These are phyloP conservation scores for Atrichornis clamosus DNA, from an alignment of 2,113 vertebrate species.

Conservation along the genomic window DNA sequence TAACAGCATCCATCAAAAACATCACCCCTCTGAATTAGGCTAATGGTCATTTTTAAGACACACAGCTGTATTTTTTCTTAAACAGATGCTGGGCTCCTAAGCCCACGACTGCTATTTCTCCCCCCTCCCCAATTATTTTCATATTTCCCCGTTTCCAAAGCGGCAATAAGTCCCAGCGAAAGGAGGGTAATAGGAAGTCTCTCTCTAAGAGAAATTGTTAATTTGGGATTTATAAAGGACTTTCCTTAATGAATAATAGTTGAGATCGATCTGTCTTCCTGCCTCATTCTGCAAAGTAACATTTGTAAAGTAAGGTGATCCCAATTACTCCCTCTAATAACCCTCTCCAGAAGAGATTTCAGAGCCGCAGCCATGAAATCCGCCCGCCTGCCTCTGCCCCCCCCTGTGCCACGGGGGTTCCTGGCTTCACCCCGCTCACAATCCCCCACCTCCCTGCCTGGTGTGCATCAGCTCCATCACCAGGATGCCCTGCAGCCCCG, in stretches of 20 bases:
- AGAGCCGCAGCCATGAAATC: neutral
- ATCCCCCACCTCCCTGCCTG: neutral
- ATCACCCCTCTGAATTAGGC: neutral
- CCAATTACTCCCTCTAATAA: constrained; percentile 61
- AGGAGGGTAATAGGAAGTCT: constrained; percentile 64
- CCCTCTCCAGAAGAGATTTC: neutral
- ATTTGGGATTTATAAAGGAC: constrained; percentile 79
- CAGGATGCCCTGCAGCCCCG: neutral
- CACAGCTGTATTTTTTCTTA: constrained; percentile 20
- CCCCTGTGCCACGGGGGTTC: fast-evolving
- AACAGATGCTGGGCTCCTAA: neutral
- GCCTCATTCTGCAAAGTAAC: constrained; percentile 69
- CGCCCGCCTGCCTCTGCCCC: neutral
- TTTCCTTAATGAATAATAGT: constrained; percentile 75
- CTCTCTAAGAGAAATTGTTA: constrained; percentile 73
- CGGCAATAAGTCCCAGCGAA: constrained; percentile 24
- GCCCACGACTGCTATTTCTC: constrained; percentile 26
- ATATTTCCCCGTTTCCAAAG: constrained; percentile 64
- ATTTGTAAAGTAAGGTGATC: constrained; percentile 73
- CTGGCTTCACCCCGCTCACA: neutral
- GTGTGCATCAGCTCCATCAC: neutral
- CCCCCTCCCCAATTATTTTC: constrained; percentile 54
- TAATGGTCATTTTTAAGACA: constrained; percentile 35
- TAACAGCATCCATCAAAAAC: neutral
- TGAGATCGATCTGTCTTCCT: constrained; percentile 71